Conservation (phyloP, 2,113 vertebrate species). For the Bubalus kerabau region DNA sequence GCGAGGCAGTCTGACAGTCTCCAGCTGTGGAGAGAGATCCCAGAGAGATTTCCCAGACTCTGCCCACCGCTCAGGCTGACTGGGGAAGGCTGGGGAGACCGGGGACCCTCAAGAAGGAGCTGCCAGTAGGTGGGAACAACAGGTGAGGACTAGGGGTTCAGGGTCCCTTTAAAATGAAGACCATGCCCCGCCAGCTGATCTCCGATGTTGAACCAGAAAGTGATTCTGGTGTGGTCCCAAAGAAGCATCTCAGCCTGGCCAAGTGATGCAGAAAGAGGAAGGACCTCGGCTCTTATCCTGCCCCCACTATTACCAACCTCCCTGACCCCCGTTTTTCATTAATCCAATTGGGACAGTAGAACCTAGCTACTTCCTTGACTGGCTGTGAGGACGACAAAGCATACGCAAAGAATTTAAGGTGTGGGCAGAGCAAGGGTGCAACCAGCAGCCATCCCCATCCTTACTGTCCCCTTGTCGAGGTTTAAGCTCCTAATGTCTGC, state of each 20-base stretch:
- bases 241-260: background rate
- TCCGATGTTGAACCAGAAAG: background rate
- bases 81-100: background rate
- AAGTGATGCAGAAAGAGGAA: background rate
- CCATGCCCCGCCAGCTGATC: background rate
- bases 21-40: background rate
- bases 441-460: rapidly evolving
- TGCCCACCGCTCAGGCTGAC: background rate
- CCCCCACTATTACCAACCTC: background rate
- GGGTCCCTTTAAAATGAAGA: background rate
- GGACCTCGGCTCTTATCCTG: background rate
- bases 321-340: background rate
- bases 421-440: background rate
- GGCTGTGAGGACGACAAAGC: background rate
- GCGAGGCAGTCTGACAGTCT: background rate
- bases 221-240: background rate
- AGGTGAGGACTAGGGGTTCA: background rate
- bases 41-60: background rate
- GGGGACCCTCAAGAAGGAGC: background rate
- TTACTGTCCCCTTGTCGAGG: background rate
- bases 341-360: background rate
- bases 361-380: background rate
- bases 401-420: rapidly evolving
- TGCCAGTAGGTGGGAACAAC: background rate
- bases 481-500: background rate